Evolutionary conservation across 2,113 vertebrate genomes (phyloP).

Genomic region (Sylvilagus bachmani): DNA sequence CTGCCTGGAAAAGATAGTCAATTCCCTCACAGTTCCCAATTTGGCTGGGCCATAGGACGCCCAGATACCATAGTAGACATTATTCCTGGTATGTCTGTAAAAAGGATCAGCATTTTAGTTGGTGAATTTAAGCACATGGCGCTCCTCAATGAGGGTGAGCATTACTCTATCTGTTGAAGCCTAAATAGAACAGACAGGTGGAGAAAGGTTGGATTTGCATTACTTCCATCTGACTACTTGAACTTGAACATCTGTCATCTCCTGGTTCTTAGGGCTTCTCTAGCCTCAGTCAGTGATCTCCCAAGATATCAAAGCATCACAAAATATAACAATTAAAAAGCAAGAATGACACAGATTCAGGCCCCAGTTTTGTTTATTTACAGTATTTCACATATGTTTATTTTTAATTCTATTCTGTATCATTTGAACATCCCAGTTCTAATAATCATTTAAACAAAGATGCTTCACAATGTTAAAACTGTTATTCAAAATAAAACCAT

Average conservation of each 20-base stretch:
- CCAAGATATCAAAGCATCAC: neutral
- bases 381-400: neutral
- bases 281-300: neutral
- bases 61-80: too few relatives aligned
- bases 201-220: neutral
- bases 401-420: slow-evolving; percentile 9
- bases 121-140: neutral
- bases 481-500: neutral
- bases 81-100: neutral
- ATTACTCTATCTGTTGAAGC: neutral
- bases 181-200: neutral
- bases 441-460: neutral
- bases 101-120: neutral
- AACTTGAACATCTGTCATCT: neutral
- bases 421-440: neutral
- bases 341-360: neutral
- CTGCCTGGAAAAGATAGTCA: neutral
- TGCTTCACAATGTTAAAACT: neutral
- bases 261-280: neutral
- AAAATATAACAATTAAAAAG: slow-evolving; percentile 14
- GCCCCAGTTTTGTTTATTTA: neutral
- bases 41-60: neutral
- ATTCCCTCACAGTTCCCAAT: neutral
- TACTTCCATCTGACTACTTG: neutral
- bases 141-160: neutral